A percentile compares a stretch with the other conserved stretches of the same genome.
Conservation (phyloP, 1,140 invertebrate species). For the Cataglyphis hispanica region DNA sequence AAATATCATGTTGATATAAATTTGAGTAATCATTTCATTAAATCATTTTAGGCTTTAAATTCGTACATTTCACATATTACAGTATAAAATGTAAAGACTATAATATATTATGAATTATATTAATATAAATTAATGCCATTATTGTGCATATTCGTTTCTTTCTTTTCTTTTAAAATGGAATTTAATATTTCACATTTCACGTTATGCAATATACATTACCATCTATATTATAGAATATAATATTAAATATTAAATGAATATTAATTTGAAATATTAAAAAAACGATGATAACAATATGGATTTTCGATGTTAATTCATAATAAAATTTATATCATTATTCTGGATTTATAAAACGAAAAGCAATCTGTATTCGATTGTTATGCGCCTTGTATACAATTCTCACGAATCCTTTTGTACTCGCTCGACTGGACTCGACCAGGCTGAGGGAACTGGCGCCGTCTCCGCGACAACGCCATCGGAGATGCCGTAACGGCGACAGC, state of each 20-base stretch:
- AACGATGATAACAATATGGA: too few relatives aligned
- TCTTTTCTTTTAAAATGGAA: too few relatives aligned
- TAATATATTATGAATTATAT: neutral
- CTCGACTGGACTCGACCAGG: constrained; percentile 53
- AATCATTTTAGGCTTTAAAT: too few relatives aligned
- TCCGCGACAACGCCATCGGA: constrained; percentile 30
- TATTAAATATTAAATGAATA: constrained; percentile 14
- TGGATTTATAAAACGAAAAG: neutral
- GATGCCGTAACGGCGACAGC: constrained; percentile 48
- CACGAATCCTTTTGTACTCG: constrained; percentile 37
- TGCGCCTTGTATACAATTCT: neutral
- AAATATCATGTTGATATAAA: too few relatives aligned
- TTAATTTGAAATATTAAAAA: neutral
- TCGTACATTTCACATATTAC: too few relatives aligned
- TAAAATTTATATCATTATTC: neutral
- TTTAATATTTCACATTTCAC: too few relatives aligned
- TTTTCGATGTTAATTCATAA: constrained; percentile 8
- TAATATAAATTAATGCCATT: neutral
- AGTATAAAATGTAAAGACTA: too few relatives aligned
- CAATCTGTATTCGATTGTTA: neutral
- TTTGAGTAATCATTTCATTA: too few relatives aligned
- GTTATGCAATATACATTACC: too few relatives aligned
- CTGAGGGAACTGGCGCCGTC: constrained; percentile 66
- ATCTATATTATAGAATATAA: neutral
- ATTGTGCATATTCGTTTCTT: too few relatives aligned